phyloP scores from a whole-genome alignment of 2,797 vertebrate genomes.

The Coranthus polyacanthus region DNA sequence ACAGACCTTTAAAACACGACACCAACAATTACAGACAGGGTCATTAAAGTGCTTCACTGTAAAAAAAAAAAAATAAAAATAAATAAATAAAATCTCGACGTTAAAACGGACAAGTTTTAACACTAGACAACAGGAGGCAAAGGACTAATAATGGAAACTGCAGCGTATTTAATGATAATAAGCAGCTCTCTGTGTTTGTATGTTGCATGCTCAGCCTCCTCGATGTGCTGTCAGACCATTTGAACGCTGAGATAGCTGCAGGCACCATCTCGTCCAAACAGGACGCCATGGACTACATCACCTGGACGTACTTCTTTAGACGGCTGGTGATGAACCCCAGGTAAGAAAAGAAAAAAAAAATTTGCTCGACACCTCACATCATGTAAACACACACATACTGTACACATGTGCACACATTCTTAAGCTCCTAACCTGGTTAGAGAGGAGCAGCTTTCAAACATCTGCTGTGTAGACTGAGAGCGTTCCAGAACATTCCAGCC shows the following conservation, averaged over 20 bases:
- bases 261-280: slow-evolving; percentile 97
- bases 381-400: slow-evolving; percentile 22
- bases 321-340: slow-evolving; percentile 98
- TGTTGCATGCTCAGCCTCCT: slow-evolving; percentile 86
- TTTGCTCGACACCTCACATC: background rate
- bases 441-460: slow-evolving; percentile 66
- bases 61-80: background rate
- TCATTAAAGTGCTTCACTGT: too few relatives aligned
- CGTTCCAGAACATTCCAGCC: slow-evolving; percentile 81
- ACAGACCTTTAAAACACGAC: too few relatives aligned
- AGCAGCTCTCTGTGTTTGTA: background rate
- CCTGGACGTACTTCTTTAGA: slow-evolving; percentile 99
- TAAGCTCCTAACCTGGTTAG: slow-evolving; percentile 18
- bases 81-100: too few relatives aligned
- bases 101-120: too few relatives aligned
- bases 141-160: too few relatives aligned
- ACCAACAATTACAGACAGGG: too few relatives aligned
- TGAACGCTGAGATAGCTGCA: slow-evolving; percentile 97
- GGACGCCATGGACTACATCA: slow-evolving; percentile 99
- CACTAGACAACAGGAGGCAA: too few relatives aligned
- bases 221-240: slow-evolving; percentile 93
- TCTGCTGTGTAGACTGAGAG: slow-evolving; percentile 78
- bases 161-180: too few relatives aligned
- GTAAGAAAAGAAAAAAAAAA: slow-evolving; percentile 69
- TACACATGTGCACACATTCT: slow-evolving; percentile 20